Percentiles rank a stretch among this genome's conserved stretches.
These are phyloP conservation scores for Trichopria drosophilae DNA, from an alignment of 2,888 invertebrate genomes.

Conservation along the genomic window DNA sequence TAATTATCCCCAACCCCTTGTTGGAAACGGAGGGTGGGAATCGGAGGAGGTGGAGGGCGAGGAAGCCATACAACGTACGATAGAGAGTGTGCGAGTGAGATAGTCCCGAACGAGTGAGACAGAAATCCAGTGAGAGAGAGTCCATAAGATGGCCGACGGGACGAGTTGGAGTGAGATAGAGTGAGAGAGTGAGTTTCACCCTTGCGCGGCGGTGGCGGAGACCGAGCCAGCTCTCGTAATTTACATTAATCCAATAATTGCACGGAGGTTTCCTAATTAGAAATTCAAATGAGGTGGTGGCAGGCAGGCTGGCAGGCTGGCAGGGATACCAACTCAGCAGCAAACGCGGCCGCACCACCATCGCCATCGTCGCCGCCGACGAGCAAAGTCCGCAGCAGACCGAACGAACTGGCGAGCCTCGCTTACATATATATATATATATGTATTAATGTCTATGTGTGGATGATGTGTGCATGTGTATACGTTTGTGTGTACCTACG, in stretches of 20 bases:
- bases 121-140: slow-evolving; percentile 32
- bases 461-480: slow-evolving; percentile 19
- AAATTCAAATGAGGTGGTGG: slow-evolving; percentile 88
- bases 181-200: slow-evolving; percentile 34
- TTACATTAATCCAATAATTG: slow-evolving; percentile 93
- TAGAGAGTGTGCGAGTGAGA: slow-evolving; percentile 32
- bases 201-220: slow-evolving; percentile 54
- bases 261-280: slow-evolving; percentile 90
- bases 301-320: slow-evolving; percentile 59
- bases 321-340: slow-evolving; percentile 57
- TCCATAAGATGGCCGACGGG: slow-evolving; percentile 36
- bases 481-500: slow-evolving; percentile 18
- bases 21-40: slow-evolving; percentile 39
- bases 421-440: slow-evolving; percentile 26
- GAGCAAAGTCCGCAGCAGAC: slow-evolving; percentile 53
- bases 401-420: slow-evolving; percentile 39
- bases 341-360: slow-evolving; percentile 35
- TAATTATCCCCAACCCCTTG: slow-evolving; percentile 82
- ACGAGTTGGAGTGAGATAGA: slow-evolving; percentile 39
- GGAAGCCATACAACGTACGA: slow-evolving; percentile 33
- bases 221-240: slow-evolving; percentile 77
- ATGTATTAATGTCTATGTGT: too few relatives aligned
- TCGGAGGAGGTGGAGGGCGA: slow-evolving; percentile 22
- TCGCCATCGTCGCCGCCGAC: slow-evolving; percentile 42
- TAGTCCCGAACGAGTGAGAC: slow-evolving; percentile 29